Evolutionary conservation across 2,113 vertebrate species (phyloP), one percentile per base, ranked within the genome.

Genomic region (Genyomyrus donnyi): DNA sequence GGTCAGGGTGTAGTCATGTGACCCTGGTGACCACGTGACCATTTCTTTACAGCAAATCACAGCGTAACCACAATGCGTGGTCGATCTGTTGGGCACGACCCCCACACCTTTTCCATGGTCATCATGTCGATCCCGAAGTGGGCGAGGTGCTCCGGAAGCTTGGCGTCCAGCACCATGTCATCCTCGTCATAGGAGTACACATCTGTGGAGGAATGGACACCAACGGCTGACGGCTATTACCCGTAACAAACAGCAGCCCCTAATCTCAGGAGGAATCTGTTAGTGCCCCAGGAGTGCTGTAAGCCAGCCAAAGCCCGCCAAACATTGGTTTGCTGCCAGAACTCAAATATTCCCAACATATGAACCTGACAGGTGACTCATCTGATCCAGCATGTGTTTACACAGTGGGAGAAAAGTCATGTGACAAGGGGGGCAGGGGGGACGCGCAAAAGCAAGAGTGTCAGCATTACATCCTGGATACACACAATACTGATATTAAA

Each of bases 51-150:
- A 21, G 46, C 42, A 8, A 62, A 66, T 53, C 35, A 9, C 21
- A 88, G 31, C 1, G 7, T 21, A 66, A 50, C 21, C 5, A 24
- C 83, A 48, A 45, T 46, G 46, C 4, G 0, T 3, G 21, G 19
- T 24, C 17, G 8, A 39, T 48, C 45, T 1, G n/a, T 11, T n/a
- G 42, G 27, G 13, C 15, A 24, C 46, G 2, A 88, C 89, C 88
- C n/a, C 13, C 93, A 93, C 93, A 97, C 98, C 97, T 99, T 99
- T 94, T 99, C 97, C 98, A 99, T 99, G 93, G 98, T 98, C 93
- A 99, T 97, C 98, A 99, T 99, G 95, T 99, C 95, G 2, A 99
- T 99, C 74, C 98, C 98, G 90, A 99, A 99, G 93, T 99, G 98
- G 91, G 97, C 70, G 5, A 99, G 94, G 80, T 99, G 98, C 90